Evolutionary conservation across 2,113 vertebrate genomes (phyloP), one percentile per base, ranked within the genome.

Genomic region (Abramis brama): DNA sequence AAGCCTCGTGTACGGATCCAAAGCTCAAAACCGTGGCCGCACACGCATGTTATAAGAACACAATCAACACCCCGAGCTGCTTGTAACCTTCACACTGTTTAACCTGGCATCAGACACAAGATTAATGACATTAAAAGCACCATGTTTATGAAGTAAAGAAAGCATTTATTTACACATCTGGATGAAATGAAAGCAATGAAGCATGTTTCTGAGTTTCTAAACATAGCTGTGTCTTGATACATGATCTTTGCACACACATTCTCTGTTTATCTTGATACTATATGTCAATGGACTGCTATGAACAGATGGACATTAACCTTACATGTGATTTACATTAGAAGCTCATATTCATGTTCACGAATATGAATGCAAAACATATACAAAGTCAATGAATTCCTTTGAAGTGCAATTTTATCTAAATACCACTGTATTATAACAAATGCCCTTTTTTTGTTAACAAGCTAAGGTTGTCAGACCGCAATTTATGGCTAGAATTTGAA

Each of bases 401-500:
- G 59, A 66, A 59, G 79, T 15, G 78, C 64, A 71, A 43, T 59
- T 87, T 68, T 2, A 47, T 87, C 87, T 87, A 71, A 78, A 85
- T 66, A 30, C 36, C 68, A 15, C 25, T 82, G 64, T 70, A 36
- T 52, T 70, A 47, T 82, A 81, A 43, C 39, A 66, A 52, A 70
- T 21, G 79, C 68, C 43, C 8, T 8, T 21, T 60, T 88, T 80
- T 80, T 75, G 50, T 88, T 55, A 50, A 45, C 19, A 19, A 7
- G 17, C 33, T 45, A 17, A 75, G 36, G 82, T 82, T 13, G 12
- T 60, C 88, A 68, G 19, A 70, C 83, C 17, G 45, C 68, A 89
- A 90, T 93, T 91, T 90, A 91, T 89, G 79, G 84, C 86, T 33
- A 57, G 21, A 5, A 73, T 84, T 89, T 75, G 50, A 85, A 85